These are phyloP conservation scores for Hesperophylax magnus DNA, from an alignment of 1,140 invertebrate species.

Conservation along the genomic window DNA sequence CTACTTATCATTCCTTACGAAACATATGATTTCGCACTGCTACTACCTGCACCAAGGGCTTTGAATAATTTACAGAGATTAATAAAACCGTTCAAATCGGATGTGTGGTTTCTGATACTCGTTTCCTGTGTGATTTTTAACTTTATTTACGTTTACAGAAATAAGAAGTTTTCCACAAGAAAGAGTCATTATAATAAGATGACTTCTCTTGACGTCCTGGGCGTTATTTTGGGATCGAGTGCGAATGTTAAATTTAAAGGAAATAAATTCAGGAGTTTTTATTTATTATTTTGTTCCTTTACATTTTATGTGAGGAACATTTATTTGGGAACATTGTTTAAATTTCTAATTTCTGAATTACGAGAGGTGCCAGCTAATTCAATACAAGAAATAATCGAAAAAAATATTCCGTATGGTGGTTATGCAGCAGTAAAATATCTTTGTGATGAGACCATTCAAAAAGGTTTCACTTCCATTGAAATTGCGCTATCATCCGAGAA, in stretches of 20 bases:
- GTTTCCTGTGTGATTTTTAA: no score
- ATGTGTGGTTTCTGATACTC: background rate
- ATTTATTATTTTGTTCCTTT: background rate
- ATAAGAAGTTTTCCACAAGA: no score
- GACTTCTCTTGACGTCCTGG: background rate
- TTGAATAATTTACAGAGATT: no score
- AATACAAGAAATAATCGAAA: background rate
- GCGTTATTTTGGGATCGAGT: background rate
- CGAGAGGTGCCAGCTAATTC: background rate
- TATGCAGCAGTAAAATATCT: background rate
- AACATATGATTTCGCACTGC: no score
- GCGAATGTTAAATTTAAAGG: background rate
- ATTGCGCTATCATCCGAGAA: background rate
- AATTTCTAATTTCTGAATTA: slow-evolving; percentile 11
- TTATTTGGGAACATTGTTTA: slow-evolving; percentile 1
- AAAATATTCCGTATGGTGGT: slow-evolving; percentile 1
- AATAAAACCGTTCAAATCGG: background rate
- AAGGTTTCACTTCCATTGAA: background rate
- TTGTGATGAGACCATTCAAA: background rate
- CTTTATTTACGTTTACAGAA: no score
- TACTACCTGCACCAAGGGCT: no score
- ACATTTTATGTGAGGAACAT: slow-evolving; percentile 17
- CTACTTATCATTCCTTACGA: background rate
- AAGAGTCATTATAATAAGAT: background rate
- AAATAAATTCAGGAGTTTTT: background rate